phyloP scores from a whole-genome alignment of 2,113 vertebrate genomes.

The Apodemus speciosus region DNA sequence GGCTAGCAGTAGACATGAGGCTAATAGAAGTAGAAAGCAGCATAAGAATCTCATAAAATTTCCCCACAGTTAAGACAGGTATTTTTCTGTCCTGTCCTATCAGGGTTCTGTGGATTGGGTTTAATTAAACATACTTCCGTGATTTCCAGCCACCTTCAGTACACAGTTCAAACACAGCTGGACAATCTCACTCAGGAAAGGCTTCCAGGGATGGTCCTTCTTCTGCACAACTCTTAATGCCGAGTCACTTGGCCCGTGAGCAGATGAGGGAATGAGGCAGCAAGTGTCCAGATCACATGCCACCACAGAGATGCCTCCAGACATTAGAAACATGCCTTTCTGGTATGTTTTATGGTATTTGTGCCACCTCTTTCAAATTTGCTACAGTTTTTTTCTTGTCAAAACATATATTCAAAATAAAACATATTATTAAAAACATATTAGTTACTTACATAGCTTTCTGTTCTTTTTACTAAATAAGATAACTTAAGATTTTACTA shows the following conservation, averaged over 20 bases:
- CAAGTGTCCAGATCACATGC: not conserved
- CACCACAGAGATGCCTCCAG: not conserved
- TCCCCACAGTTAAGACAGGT: not conserved
- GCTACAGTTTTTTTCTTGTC: constrained; percentile 11
- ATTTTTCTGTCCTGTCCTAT: not conserved
- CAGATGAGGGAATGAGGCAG: not conserved
- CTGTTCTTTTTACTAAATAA: constrained; percentile 32
- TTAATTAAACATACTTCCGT: not conserved
- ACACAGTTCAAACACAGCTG: not conserved
- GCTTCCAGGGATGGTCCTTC: not conserved
- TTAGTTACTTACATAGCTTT: not conserved
- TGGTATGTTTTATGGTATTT: not conserved
- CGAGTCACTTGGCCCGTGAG: not conserved
- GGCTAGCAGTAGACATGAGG: not conserved
- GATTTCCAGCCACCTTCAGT: not conserved
- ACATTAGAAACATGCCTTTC: constrained; percentile 4
- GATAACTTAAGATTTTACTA: not conserved
- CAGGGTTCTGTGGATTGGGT: not conserved
- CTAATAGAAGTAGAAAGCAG: constrained; percentile 15
- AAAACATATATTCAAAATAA: not conserved
- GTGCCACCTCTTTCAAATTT: constrained; percentile 3
- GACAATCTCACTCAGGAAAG: not conserved
- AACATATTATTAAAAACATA: not conserved
- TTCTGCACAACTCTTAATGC: not conserved
- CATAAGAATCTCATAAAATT: not conserved